Evolutionary conservation across 1,140 invertebrate genomes (phyloP).

Genomic region (Hyles euphorbiae): DNA sequence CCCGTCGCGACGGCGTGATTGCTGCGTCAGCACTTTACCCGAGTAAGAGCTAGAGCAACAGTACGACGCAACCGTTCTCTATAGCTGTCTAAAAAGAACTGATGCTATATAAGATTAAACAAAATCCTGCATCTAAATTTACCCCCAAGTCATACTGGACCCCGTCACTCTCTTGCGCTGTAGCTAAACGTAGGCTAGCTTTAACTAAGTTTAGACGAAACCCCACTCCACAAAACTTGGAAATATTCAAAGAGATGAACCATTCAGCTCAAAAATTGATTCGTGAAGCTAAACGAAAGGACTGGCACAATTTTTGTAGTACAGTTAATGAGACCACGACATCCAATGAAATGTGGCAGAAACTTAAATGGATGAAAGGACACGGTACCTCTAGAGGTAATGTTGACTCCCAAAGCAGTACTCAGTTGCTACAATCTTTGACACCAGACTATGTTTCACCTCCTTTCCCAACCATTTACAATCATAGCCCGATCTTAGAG

Average conservation of each 20-base stretch:
- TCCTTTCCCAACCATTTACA: conserved; percentile 9
- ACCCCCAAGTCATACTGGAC: conserved; percentile 34
- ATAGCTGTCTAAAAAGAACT: too few relatives aligned
- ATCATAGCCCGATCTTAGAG: conserved; percentile 15
- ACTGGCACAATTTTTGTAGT: conserved; percentile 23
- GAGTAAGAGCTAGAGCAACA: too few relatives aligned
- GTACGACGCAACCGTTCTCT: too few relatives aligned
- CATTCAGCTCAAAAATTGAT: conserved; percentile 16
- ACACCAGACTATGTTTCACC: conserved; percentile 26
- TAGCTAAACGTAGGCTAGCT: conserved; percentile 31
- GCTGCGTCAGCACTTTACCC: too few relatives aligned
- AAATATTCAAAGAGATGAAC: conserved; percentile 20
- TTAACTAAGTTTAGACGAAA: conserved; percentile 27
- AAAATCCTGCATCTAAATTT: conserved; percentile 15
- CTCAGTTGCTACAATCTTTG: conserved; percentile 14
- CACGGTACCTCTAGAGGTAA: conserved; percentile 1
- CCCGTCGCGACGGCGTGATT: too few relatives aligned
- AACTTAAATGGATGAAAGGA: conserved; percentile 28
- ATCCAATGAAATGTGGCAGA: conserved; percentile 21
- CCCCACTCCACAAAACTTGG: conserved; percentile 34
- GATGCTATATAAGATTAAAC: not conserved
- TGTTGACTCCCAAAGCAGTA: conserved; percentile 1
- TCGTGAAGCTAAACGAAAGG: conserved; percentile 12
- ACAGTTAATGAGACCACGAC: conserved; percentile 12
- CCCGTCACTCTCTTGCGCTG: conserved; percentile 20